Percentiles rank a stretch among this genome's conserved stretches.
These are phyloP conservation scores for Thecophora atra DNA, from an alignment of 2,888 invertebrate species.

Conservation along the genomic window DNA sequence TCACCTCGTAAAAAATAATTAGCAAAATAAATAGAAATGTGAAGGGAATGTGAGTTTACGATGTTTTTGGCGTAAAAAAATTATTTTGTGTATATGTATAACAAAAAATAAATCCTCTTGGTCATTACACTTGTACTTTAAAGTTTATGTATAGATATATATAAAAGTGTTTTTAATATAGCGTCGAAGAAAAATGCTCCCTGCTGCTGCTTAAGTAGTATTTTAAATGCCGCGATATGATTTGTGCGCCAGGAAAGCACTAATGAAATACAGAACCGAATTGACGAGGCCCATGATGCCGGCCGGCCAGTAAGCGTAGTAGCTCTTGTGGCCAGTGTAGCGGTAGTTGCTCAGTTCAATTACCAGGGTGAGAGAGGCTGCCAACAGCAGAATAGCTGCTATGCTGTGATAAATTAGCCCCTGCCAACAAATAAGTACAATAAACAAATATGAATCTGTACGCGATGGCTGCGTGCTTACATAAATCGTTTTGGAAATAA, in stretches of 20 bases:
- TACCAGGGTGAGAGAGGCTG: constrained; percentile 76
- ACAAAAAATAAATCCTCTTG: too few relatives aligned
- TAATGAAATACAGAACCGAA: constrained; percentile 77
- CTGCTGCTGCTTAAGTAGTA: background rate
- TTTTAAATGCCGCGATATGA: constrained; percentile 77
- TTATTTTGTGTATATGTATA: too few relatives aligned
- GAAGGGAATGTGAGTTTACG: too few relatives aligned
- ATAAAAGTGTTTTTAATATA: too few relatives aligned
- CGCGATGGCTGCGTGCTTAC: constrained; percentile 51
- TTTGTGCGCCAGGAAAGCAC: constrained; percentile 80
- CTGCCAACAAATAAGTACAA: constrained; percentile 65
- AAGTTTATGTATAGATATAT: too few relatives aligned
- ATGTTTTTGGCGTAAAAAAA: too few relatives aligned
- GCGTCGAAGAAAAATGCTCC: background rate
- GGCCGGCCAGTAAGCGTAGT: constrained; percentile 77
- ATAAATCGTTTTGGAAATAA: constrained; percentile 77
- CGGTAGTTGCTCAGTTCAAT: constrained; percentile 72
- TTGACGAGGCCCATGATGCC: constrained; percentile 79
- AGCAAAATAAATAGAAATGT: too few relatives aligned
- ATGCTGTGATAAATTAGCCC: constrained; percentile 84
- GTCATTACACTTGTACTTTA: background rate
- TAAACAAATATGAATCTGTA: background rate
- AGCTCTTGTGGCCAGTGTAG: constrained; percentile 64
- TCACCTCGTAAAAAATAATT: too few relatives aligned
- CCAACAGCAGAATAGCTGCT: constrained; percentile 77